These are phyloP conservation scores for Trichonephila clavata DNA, from an alignment of 1,140 invertebrate species.

Conservation along the genomic window DNA sequence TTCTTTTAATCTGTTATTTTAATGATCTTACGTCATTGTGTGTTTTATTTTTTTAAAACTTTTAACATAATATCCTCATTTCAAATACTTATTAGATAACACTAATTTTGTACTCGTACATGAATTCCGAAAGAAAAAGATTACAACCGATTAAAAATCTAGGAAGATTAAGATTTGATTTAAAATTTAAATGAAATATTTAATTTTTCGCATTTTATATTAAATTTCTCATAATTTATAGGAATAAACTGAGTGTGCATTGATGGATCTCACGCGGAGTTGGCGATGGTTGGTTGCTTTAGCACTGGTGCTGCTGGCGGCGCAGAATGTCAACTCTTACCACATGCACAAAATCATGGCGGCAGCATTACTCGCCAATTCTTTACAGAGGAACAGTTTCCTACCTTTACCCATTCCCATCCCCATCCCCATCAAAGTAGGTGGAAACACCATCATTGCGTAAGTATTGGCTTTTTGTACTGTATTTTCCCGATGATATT, in stretches of 20 bases:
- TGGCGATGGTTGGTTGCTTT: background rate
- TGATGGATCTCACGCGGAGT: background rate
- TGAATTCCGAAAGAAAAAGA: no score
- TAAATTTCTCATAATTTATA: background rate
- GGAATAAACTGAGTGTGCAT: background rate
- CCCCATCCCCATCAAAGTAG: constrained; percentile 62
- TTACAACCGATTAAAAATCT: no score
- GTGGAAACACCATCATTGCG: constrained; percentile 70
- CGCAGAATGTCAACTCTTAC: background rate
- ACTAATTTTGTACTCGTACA: no score
- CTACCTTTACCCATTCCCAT: constrained; percentile 70
- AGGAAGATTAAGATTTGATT: no score
- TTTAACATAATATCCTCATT: no score
- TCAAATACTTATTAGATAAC: no score
- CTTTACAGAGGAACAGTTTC: constrained; percentile 57
- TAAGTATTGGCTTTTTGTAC: constrained; percentile 13
- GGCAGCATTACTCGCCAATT: constrained; percentile 69
- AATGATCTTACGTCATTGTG: no score
- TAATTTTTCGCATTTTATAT: background rate
- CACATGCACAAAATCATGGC: constrained; percentile 72
- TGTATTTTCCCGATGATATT: no score
- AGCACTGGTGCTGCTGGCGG: background rate
- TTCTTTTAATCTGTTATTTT: no score
- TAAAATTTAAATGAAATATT: no score
- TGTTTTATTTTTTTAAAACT: no score